These are phyloP conservation scores for Girardinus metallicus DNA, from an alignment of 2,797 vertebrate genomes.

Conservation along the genomic window DNA sequence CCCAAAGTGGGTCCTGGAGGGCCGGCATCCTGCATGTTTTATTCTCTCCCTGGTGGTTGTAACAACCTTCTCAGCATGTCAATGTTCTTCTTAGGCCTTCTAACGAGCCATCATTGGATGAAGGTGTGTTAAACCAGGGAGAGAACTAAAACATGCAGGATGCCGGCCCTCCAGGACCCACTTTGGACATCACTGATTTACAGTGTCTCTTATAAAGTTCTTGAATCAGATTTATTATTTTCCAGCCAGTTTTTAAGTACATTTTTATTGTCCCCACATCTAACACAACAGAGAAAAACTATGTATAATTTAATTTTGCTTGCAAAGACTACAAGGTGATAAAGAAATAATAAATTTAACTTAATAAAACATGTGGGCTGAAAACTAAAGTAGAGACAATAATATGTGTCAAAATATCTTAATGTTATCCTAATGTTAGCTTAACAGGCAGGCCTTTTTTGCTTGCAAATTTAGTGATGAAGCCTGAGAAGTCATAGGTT, in stretches of 20 bases:
- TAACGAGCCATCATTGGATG: too few relatives aligned
- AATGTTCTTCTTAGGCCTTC: too few relatives aligned
- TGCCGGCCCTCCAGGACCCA: too few relatives aligned
- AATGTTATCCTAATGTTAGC: neutral
- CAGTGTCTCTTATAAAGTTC: too few relatives aligned
- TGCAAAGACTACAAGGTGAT: neutral
- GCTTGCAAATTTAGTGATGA: neutral
- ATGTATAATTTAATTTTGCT: neutral
- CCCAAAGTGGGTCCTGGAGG: too few relatives aligned
- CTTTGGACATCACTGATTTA: too few relatives aligned
- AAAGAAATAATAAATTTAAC: neutral
- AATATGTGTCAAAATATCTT: too few relatives aligned
- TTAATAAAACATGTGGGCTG: neutral
- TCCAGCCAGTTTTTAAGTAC: neutral
- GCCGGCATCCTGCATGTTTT: too few relatives aligned
- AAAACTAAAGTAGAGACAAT: neutral
- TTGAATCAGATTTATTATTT: neutral
- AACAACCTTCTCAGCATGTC: too few relatives aligned
- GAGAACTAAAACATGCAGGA: too few relatives aligned
- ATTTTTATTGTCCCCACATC: neutral
- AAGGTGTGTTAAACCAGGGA: too few relatives aligned
- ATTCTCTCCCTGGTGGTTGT: too few relatives aligned
- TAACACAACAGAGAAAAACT: neutral
- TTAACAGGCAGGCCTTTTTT: neutral
- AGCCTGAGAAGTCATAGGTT: neutral